These are phyloP conservation scores for Melanchra persicariae DNA, from an alignment of 2,888 invertebrate genomes.

Conservation along the genomic window DNA sequence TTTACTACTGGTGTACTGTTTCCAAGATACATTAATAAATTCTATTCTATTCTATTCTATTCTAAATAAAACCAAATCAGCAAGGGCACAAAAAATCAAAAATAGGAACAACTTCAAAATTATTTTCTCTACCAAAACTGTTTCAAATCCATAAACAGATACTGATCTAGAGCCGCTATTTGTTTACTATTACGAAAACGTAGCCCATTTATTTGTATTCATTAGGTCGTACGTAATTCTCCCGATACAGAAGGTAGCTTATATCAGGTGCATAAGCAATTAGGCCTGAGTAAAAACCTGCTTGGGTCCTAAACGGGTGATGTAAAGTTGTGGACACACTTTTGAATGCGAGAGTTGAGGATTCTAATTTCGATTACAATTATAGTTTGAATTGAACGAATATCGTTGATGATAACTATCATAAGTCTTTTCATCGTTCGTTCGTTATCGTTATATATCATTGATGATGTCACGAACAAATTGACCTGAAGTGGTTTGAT, in stretches of 20 bases:
- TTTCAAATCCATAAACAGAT: not conserved
- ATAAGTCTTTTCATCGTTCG: too few relatives aligned
- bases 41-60: too few relatives aligned
- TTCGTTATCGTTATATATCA: too few relatives aligned
- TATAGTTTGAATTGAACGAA: too few relatives aligned
- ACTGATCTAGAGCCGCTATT: not conserved
- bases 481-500: too few relatives aligned
- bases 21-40: too few relatives aligned
- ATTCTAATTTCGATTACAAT: not conserved
- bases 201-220: conserved; percentile 53
- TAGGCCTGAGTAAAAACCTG: conserved; percentile 55
- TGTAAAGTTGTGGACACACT: conserved; percentile 14
- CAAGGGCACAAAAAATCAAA: not conserved
- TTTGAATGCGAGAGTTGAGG: not conserved
- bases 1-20: too few relatives aligned
- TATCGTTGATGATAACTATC: too few relatives aligned
- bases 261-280: conserved; percentile 61
- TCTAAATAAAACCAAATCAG: too few relatives aligned
- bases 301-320: conserved; percentile 43
- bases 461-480: too few relatives aligned
- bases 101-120: not conserved
- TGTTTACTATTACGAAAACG: conserved; percentile 45
- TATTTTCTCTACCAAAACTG: not conserved
- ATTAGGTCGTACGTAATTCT: conserved; percentile 46
- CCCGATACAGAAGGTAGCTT: conserved; percentile 38